Base-by-base conservation (phyloP, 2,113 vertebrate genomes). In the Syrrhaptes paradoxus region DNA sequence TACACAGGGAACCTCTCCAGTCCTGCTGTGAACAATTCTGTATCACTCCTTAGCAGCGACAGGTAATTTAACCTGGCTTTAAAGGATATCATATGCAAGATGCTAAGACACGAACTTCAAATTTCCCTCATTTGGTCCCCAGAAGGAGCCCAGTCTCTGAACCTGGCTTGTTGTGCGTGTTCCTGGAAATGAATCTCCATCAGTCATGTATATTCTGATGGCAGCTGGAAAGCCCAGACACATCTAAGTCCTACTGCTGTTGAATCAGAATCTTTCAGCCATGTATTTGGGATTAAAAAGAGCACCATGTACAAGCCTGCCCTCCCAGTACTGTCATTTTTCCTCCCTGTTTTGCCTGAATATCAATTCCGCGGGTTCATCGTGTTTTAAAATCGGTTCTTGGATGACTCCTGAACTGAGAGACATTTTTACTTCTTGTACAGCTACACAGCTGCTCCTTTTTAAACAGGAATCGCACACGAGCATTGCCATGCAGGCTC, bases 371-470 rank as follows among this genome's bases (percentile, higher is more conserved):
- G 19, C 1, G 3, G 57, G 76, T 82, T 96, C 88, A 78, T 17
- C 7, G 2, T 19, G 48, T 81, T 94, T 94, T 89, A 68, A 54
- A 93, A 14, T 72, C 79, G 73, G 66, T 54, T 92, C 58, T 90
- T 94, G 93, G 92, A 96, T 79, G 84, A 90, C 25, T 96, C 83
- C 76, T 92, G 95, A 94, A 89, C 86, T 75, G 90, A 96, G 91
- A 96, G 80, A 90, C 76, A 93, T 90, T 94, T 94, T 75, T 73
- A 71, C 70, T 95, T 84, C 72, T 62, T 2, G 0, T 26, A 81
- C 49, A 90, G 91, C 83, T 84, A 94, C 93, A 90, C 91, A 97
- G 92, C 96, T 95, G 94, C 95, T 95, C 61, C 81, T 90, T 93
- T 86, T 94, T 51, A 83, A 85, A 89, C 0, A 4, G 80, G 80